Conservation (phyloP, 2,888 invertebrate genomes). For the Portevinia maculata region DNA sequence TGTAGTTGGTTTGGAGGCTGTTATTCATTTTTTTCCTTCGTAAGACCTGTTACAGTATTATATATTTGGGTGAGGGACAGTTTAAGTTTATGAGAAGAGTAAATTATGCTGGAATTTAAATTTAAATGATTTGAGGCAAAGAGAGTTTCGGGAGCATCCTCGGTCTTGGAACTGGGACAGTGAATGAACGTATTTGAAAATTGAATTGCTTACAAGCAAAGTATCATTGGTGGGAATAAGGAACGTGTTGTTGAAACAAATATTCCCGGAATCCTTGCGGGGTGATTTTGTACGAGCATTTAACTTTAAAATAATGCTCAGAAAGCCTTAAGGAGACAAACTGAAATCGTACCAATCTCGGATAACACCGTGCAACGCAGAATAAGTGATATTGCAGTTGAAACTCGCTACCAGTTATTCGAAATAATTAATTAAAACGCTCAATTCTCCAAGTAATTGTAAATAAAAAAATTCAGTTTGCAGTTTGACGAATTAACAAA, state of each 20-base stretch:
- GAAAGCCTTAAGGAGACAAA: no score
- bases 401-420: no score
- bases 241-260: background rate
- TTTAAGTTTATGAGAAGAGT: slow-evolving; percentile 46
- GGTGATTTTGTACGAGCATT: no score
- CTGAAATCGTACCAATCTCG: no score
- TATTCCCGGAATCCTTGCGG: background rate
- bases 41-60: slow-evolving; percentile 50
- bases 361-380: no score
- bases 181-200: slow-evolving; percentile 28
- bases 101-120: slow-evolving; percentile 43
- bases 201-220: slow-evolving; percentile 15
- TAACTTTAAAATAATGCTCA: no score
- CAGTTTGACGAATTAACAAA: no score
- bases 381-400: no score
- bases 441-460: no score
- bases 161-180: slow-evolving; percentile 13
- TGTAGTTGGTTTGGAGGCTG: background rate
- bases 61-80: slow-evolving; percentile 18
- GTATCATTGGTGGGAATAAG: background rate
- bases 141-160: background rate
- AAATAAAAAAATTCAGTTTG: no score
- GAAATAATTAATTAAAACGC: no score
- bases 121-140: slow-evolving; percentile 39
- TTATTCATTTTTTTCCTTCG: no score